Evolutionary conservation across 2,888 invertebrate species (phyloP).

Genomic region (Leptopterna dolabrata): DNA sequence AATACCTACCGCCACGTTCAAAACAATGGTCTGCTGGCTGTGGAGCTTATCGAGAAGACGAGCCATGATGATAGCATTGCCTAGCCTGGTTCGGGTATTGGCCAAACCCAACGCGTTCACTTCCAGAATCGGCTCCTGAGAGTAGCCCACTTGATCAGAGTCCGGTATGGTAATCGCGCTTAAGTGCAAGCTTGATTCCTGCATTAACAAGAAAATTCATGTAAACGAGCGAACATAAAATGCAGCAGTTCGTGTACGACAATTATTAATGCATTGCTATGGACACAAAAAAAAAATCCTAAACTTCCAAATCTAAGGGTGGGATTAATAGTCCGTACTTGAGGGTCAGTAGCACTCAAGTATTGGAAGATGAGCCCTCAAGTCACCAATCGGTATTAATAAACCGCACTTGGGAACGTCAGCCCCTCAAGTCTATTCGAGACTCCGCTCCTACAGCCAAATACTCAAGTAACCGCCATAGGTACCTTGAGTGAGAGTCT

Average conservation of each 20-base stretch:
- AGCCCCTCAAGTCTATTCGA: too few relatives aligned
- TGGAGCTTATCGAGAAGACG: conserved; percentile 26
- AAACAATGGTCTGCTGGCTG: conserved; percentile 5
- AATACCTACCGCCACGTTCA: conserved; percentile 43
- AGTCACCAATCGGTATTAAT: too few relatives aligned
- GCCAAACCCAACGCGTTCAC: conserved; percentile 7
- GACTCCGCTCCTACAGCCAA: too few relatives aligned
- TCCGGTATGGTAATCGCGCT: conserved; percentile 32
- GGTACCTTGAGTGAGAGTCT: too few relatives aligned
- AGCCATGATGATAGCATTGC: conserved; percentile 35
- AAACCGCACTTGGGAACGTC: too few relatives aligned
- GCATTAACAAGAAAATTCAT: not conserved
- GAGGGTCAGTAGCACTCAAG: too few relatives aligned
- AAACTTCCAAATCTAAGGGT: not conserved
- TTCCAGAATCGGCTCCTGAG: conserved; percentile 21
- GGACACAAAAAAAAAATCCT: not conserved
- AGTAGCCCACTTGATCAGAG: not conserved
- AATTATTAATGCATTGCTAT: too few relatives aligned
- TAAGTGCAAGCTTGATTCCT: conserved; percentile 33
- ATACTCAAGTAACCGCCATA: too few relatives aligned
- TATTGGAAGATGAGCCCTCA: too few relatives aligned
- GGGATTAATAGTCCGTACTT: too few relatives aligned
- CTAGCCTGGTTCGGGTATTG: not conserved
- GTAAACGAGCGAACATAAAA: not conserved
- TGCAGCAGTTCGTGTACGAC: not conserved